These are phyloP conservation scores for Allenopithecus nigroviridis DNA, from an alignment of 2,797 vertebrate species.

Conservation along the genomic window DNA sequence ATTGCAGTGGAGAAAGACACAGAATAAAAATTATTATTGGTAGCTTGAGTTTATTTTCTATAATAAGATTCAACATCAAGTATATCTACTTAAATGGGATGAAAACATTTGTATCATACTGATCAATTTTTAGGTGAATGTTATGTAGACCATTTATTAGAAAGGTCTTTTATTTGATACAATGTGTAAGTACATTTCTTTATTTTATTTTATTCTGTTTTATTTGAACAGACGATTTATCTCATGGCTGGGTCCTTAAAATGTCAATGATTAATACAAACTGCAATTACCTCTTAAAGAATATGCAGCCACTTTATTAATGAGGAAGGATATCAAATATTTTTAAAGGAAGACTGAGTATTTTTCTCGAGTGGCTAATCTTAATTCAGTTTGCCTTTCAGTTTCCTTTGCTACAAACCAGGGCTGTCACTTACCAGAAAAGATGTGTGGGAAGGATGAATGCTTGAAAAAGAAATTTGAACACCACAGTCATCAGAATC, in stretches of 20 bases:
- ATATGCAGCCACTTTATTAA: not conserved
- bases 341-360: not conserved
- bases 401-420: not conserved
- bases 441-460: not conserved
- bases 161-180: not conserved
- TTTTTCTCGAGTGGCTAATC: not conserved
- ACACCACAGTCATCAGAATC: not conserved
- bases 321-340: not conserved
- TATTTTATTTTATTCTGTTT: conserved; percentile 29
- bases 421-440: not conserved
- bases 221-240: not conserved
- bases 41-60: not conserved
- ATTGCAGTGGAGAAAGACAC: not conserved
- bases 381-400: not conserved
- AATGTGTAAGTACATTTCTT: not conserved
- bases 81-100: not conserved
- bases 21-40: not conserved
- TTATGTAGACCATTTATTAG: not conserved
- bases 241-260: not conserved
- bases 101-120: not conserved
- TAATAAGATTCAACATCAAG: not conserved
- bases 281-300: not conserved
- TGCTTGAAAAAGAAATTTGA: not conserved
- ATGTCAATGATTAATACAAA: not conserved
- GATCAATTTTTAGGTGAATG: not conserved